A percentile compares a stretch with the other conserved stretches of the same genome.
phyloP scores from a whole-genome alignment of 1,140 invertebrate genomes.

The Leptinotarsa undecemlineata region DNA sequence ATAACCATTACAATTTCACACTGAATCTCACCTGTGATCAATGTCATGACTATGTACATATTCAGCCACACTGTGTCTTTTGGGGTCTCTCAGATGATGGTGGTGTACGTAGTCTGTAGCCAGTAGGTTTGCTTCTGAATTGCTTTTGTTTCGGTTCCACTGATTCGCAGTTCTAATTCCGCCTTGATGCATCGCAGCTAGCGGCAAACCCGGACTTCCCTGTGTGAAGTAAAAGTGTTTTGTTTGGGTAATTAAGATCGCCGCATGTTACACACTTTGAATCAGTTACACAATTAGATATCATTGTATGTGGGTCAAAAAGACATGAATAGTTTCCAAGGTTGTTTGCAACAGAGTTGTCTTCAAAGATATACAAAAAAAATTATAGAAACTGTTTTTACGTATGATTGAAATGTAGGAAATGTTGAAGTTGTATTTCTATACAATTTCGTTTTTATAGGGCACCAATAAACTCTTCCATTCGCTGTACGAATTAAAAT shows the following conservation, averaged over 20 bases:
- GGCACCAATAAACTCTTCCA: too few relatives aligned
- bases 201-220: conserved; percentile 51
- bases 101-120: conserved; percentile 57
- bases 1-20: background rate
- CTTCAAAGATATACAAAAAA: too few relatives aligned
- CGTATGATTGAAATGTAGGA: too few relatives aligned
- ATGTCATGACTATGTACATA: conserved; percentile 62
- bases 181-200: conserved; percentile 63
- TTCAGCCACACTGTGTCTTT: conserved; percentile 69
- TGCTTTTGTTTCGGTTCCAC: conserved; percentile 66
- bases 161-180: conserved; percentile 59
- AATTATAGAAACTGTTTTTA: too few relatives aligned
- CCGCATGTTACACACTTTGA: background rate
- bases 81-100: conserved; percentile 55
- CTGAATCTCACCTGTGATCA: conserved; percentile 55
- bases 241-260: background rate
- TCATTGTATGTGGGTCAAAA: background rate
- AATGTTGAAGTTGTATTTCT: too few relatives aligned
- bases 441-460: too few relatives aligned
- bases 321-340: too few relatives aligned
- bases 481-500: too few relatives aligned
- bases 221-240: conserved; percentile 18
- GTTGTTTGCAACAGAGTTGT: too few relatives aligned
- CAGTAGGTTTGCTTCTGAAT: conserved; percentile 78
- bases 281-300: background rate